Evolutionary conservation across 2,888 invertebrate species (phyloP), one percentile per base, ranked within the genome.

Genomic region (Caenorhabditis wallacei): DNA sequence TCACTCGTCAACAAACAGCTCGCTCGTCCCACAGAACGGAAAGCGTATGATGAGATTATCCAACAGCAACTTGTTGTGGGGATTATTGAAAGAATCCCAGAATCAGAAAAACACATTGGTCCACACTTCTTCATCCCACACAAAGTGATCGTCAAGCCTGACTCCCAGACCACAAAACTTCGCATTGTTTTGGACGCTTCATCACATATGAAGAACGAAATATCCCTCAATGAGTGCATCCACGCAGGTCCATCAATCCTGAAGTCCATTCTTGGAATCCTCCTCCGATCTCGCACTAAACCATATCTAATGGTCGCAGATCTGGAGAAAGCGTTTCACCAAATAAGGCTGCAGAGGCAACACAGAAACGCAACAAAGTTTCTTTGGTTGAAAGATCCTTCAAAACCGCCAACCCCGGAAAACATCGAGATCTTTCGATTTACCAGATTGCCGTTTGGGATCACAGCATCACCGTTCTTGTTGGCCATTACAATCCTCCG

Each of bases 321-420:
- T 61, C 70, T 88, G 20, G 83, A 82, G 61, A 89, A 87, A 61
- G 89, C 89, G 0, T 89, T 89, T 56, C 85, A 85, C 22, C 81
- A 81, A 56, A 56, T 89, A 1, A 20, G 43, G 10, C 51, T 89
- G 0, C 63, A 82, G 2, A 53, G 69, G 18, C 10, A 51, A 40
- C 84, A 87, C 37, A 35, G 88, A 26, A 83, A 88, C 37, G 56
- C 59, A 0, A 80, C 84, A 2, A 66, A 85, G 10, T 79, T 89
- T 43, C 51, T 88, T 2, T 88, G 85, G 85, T 48, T 85, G 11
- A 83, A 81, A 43, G 84, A 89, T 43, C 22, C 18, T 11, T 30
- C n/a, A 0, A 64, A 70, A 22, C 81, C 78, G 7, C 64, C 69
- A 0, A 54, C 70, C 10, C 16, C 35, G 0, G 82, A 85, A 10